Conservation (phyloP, 2,113 vertebrate genomes). For the Albula glossodonta region DNA sequence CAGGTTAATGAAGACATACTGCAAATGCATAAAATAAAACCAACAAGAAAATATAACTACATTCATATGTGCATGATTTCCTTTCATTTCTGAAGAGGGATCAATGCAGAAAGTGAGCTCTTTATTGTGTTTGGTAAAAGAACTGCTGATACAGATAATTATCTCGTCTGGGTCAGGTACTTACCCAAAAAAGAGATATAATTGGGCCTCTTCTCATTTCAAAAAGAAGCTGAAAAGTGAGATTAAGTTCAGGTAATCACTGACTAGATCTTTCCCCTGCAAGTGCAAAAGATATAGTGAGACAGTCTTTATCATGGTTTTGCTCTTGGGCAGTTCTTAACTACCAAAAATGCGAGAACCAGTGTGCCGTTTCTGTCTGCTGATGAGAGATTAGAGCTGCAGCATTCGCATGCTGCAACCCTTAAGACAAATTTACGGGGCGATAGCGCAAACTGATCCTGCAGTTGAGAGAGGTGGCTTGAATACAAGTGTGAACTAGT, state of each 20-base stretch:
- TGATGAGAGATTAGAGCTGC: constrained; percentile 66
- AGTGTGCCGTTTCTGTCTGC: constrained; percentile 48
- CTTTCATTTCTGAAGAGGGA: background rate
- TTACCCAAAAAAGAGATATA: background rate
- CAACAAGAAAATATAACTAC: background rate
- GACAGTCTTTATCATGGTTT: constrained; percentile 34
- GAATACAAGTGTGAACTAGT: background rate
- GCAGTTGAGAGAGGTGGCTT: background rate
- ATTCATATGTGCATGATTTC: no score
- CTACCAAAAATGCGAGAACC: constrained; percentile 48
- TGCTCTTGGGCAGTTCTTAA: constrained; percentile 29
- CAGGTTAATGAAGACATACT: background rate
- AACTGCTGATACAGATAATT: background rate
- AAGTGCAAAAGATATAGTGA: background rate
- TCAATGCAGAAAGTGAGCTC: background rate
- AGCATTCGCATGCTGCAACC: constrained; percentile 58
- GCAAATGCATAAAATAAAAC: background rate
- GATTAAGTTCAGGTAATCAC: constrained; percentile 54
- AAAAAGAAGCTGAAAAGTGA: constrained; percentile 3
- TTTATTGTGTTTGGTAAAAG: background rate
- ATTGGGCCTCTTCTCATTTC: background rate
- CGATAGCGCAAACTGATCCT: background rate
- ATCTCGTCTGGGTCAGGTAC: background rate
- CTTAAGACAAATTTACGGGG: constrained; percentile 37
- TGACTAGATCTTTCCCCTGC: constrained; percentile 33